These are phyloP conservation scores for Cephus nigrinus DNA, from an alignment of 2,888 invertebrate genomes.

Conservation along the genomic window DNA sequence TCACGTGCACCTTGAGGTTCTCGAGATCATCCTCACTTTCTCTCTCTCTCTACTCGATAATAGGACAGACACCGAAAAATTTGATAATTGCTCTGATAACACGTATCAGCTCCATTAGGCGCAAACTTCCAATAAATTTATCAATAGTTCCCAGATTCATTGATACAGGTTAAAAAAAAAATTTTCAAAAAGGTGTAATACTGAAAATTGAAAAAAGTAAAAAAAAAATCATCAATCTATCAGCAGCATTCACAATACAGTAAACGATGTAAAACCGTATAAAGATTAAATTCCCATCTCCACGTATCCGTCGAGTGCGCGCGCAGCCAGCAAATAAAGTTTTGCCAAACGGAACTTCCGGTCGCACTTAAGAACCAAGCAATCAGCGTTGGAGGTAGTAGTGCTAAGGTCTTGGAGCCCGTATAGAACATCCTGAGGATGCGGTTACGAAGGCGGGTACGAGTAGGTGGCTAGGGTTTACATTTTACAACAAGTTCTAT, in stretches of 20 bases:
- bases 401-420: constrained; percentile 1
- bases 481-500: constrained; percentile 51
- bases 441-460: constrained; percentile 22
- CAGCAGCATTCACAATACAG: no score
- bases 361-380: constrained; percentile 40
- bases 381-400: constrained; percentile 33
- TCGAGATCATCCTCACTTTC: not conserved
- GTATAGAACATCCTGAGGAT: constrained; percentile 12
- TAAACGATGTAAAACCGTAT: no score
- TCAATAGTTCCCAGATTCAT: no score
- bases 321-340: not conserved
- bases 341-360: constrained; percentile 10
- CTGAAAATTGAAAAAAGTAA: no score
- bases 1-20: not conserved
- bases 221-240: no score
- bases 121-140: no score
- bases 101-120: no score
- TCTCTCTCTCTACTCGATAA: not conserved
- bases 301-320: not conserved
- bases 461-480: constrained; percentile 28
- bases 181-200: no score
- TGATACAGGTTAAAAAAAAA: no score
- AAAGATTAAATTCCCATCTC: not conserved
- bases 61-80: no score
- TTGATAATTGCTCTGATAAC: no score